These are phyloP conservation scores for Urophycis tenuis DNA, from an alignment of 2,797 vertebrate species.

Conservation along the genomic window DNA sequence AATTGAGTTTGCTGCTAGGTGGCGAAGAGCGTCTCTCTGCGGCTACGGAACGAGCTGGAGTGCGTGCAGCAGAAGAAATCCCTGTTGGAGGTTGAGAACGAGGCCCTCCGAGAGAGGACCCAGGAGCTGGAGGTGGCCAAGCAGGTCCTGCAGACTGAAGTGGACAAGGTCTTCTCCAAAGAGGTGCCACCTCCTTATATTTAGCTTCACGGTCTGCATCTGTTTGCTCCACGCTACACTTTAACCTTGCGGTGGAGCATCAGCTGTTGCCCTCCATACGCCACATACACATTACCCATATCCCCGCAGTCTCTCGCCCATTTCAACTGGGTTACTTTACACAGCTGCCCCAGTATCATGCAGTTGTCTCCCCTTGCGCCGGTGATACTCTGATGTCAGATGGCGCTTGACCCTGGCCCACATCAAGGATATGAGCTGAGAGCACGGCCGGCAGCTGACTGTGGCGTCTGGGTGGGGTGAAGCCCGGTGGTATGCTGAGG, in stretches of 20 bases:
- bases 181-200: conserved; percentile 67
- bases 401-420: conserved; percentile 52
- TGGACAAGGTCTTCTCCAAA: conserved; percentile 76
- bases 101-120: conserved; percentile 81
- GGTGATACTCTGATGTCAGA: conserved; percentile 42
- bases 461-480: conserved; percentile 50
- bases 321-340: conserved; percentile 16
- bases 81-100: conserved; percentile 89
- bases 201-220: neutral
- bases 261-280: conserved; percentile 9
- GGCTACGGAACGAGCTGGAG: conserved; percentile 90
- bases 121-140: conserved; percentile 87
- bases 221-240: neutral
- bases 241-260: conserved; percentile 12
- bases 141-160: conserved; percentile 89
- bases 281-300: conserved; percentile 28
- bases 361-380: conserved; percentile 54
- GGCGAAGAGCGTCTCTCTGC: conserved; percentile 89
- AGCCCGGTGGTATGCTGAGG: conserved; percentile 57
- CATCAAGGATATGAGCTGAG: conserved; percentile 48
- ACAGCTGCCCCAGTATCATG: conserved; percentile 54
- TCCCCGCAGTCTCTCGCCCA: conserved; percentile 24
- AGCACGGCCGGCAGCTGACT: conserved; percentile 68
- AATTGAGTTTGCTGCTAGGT: conserved; percentile 69
- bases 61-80: conserved; percentile 82